These are phyloP conservation scores for Caenorhabditis doughertyi DNA, from an alignment of 2,888 invertebrate genomes.

Conservation along the genomic window DNA sequence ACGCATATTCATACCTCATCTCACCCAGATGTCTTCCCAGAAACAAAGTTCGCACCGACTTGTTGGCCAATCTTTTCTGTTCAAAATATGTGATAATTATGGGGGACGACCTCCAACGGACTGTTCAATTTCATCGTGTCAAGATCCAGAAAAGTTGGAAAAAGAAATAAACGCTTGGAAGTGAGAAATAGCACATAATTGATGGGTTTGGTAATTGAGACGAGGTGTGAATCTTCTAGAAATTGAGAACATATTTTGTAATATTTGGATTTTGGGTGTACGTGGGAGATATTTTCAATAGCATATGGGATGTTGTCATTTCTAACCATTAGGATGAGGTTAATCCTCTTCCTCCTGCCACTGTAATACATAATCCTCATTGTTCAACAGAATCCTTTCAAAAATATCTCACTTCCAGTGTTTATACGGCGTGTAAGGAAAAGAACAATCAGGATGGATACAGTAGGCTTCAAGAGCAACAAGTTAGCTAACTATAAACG, in stretches of 20 bases:
- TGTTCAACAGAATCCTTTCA: slow-evolving; percentile 11
- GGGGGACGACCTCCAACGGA: slow-evolving; percentile 30
- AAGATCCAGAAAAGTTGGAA: slow-evolving; percentile 15
- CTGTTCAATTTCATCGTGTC: slow-evolving; percentile 26
- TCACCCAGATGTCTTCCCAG: slow-evolving; percentile 16
- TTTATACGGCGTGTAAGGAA: too few species aligned
- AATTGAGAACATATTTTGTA: neutral
- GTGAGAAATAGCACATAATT: slow-evolving; percentile 38
- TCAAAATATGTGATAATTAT: slow-evolving; percentile 27
- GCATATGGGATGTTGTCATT: slow-evolving; percentile 27
- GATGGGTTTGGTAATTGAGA: slow-evolving; percentile 38
- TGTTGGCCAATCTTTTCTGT: neutral
- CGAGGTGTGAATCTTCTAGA: slow-evolving; percentile 5
- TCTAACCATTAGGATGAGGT: neutral
- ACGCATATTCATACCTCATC: neutral
- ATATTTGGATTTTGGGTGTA: neutral
- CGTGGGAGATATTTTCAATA: neutral
- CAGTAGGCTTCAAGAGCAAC: too few species aligned
- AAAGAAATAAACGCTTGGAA: slow-evolving; percentile 22
- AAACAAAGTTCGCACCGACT: slow-evolving; percentile 14
- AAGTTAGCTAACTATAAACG: too few species aligned
- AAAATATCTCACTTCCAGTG: neutral
- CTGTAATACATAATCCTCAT: slow-evolving; percentile 10
- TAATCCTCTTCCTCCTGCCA: slow-evolving; percentile 15
- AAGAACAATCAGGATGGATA: too few species aligned